Evolutionary conservation across 2,888 invertebrate species (phyloP), one percentile per base, ranked within the genome.

Genomic region (Andrena trimmerana): DNA sequence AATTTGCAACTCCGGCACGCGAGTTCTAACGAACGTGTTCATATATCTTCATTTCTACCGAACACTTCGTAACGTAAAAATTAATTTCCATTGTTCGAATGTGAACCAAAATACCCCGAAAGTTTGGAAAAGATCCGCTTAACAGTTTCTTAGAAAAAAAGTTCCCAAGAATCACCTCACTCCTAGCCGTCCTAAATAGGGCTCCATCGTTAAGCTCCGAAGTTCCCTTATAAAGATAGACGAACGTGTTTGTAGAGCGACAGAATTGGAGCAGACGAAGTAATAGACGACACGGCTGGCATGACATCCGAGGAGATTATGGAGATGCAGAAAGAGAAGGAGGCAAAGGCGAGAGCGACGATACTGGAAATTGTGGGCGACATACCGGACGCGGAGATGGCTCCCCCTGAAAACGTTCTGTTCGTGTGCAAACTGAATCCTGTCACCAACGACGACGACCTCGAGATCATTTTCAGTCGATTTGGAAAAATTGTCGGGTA

Each of bases 371-470:
- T 99, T 95, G 98, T 99, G 29, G 99, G 99, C 0, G 99, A 99
- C 94, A 95, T 99, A 77, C 99, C 99, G 0, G 98, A 99, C 95
- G 99, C 98, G 16, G 99, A 99, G 80, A 97, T 99, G 94, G 98
- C 98, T 6, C 99, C 99, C 0, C 99, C 99, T 7, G 99, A 99
- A 95, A 99, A 99, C 95, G 99, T 99, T 2, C 95, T 99, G 0
- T 99, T 99, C 95, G 98, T 99, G 42, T 99, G 99, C 94, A 99
- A 99, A 95, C 95, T 99, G 27, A 99, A 99, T 95, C 99, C 99
- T 0, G 98, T 99, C 0, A 99, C 99, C 0, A 98, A 97, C 10
- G 99, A 99, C 93, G 99, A 99, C 91, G 99, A 99, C 94, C 95
- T 99, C 83, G 99, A 99, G 95, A 98, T 99, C 31, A 99, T 99